Evolutionary conservation across 2,888 invertebrate species (phyloP).

Genomic region (Drosophila phalerata): DNA sequence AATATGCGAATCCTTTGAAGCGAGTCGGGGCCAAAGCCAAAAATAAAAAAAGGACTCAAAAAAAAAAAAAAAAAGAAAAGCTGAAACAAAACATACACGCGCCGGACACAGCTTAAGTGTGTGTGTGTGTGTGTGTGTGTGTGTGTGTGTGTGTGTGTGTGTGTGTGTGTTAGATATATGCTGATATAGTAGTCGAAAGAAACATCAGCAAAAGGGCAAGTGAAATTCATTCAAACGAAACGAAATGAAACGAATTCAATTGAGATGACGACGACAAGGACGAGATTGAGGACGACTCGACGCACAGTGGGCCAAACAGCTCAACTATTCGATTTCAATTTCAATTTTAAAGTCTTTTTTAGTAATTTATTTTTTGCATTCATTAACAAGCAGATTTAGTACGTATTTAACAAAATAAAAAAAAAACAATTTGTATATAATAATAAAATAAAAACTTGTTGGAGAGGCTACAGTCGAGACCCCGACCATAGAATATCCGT

Average conservation of each 20-base stretch:
- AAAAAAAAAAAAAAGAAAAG: constrained; percentile 23
- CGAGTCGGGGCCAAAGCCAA: constrained; percentile 43
- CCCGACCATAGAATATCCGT: too few relatives aligned
- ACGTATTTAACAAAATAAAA: too few relatives aligned
- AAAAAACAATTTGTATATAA: too few relatives aligned
- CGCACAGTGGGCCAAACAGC: neutral
- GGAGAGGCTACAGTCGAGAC: too few relatives aligned
- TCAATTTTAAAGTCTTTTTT: neutral
- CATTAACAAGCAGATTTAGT: too few relatives aligned
- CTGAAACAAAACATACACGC: constrained; percentile 45
- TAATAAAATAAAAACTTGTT: too few relatives aligned
- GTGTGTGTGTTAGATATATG: constrained; percentile 47
- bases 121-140: constrained; percentile 8
- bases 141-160: constrained; percentile 1
- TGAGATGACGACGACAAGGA: constrained; percentile 67
- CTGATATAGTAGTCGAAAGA: constrained; percentile 64
- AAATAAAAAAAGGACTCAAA: constrained; percentile 26
- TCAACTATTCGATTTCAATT: neutral
- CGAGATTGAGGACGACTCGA: constrained; percentile 23
- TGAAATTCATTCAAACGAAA: constrained; percentile 82
- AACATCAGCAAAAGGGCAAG: constrained; percentile 72
- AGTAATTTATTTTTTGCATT: too few relatives aligned
- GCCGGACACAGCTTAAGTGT: constrained; percentile 43
- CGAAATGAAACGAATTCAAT: constrained; percentile 83
- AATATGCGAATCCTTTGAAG: constrained; percentile 80